Base-by-base conservation (phyloP, 2,797 vertebrate species). In the Macrochelys suwanniensis region DNA sequence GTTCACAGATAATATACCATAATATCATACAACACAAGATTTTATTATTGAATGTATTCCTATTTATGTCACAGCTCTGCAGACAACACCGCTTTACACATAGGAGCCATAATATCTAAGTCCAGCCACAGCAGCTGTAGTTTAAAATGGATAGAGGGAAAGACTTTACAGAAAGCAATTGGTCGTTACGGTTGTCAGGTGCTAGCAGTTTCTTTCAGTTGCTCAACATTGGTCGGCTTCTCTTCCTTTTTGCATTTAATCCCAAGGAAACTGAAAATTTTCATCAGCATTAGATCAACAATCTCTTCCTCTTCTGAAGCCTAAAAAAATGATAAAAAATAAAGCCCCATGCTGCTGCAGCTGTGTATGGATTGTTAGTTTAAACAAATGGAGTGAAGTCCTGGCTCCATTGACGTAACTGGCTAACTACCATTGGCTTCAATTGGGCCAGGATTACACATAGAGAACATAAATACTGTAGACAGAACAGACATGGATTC, bases 241-340 rank as follows among this genome's bases (percentile, higher is more conserved):
- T 93, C 94, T 87, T 98, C 97, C 92, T 98, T 99, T 97, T 99
- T 99, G 92, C 95, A 97, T 95, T 98, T 99, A 84, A 99, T 95
- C 51, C 99, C 99, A 19, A 99, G 98, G 93, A 99, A 98, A 95
- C 98, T 99, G 98, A 98, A 98, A 90, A 99, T 96, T 98, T 99
- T 99, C 98, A 98, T 98, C 84, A 99, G 90, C 98, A 99, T 99
- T 90, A 99, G 97, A 86, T 99, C 98, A 6, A 98, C 98, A 19
- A 99, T 99, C 97, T 99, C 99, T 80, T 98, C 99, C 56, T 99
- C 99, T 92, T 99, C 99, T 1, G 99, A 99, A 19, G 99, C 98
- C 99, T 99, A 95, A 96, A 97, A 90, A 21, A 71, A n/a, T 0
- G 0, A 68, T 9, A 87, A 42, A n/a, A 33, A 42, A 6, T 7